Evolutionary conservation across 2,113 vertebrate species (phyloP).

Genomic region (Amblyornis subalaris): DNA sequence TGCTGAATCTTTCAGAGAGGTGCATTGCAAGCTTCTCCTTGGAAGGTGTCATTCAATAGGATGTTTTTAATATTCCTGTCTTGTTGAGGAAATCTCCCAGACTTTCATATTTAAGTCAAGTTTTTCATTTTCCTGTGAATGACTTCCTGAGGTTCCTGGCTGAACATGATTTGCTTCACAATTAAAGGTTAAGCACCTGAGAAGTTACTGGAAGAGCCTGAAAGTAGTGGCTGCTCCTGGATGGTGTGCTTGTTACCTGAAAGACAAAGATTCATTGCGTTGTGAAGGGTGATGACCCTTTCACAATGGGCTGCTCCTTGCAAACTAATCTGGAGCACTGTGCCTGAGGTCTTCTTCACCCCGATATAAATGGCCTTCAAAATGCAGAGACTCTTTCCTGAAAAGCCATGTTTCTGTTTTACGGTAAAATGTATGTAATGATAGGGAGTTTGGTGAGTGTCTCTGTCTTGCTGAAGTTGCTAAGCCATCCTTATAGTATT

Average conservation of each 20-base stretch:
- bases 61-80: neutral
- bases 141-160: neutral
- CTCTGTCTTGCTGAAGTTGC: neutral
- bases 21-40: neutral
- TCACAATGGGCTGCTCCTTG: neutral
- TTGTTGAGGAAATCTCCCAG: neutral
- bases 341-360: neutral
- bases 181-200: neutral
- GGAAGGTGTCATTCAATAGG: neutral
- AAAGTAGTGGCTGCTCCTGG: neutral
- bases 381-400: neutral
- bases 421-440: neutral
- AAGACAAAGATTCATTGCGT: neutral
- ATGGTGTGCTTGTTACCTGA: neutral
- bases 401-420: neutral
- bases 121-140: neutral
- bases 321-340: neutral
- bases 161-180: neutral
- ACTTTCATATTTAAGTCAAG: neutral
- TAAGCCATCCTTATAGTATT: neutral
- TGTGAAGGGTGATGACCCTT: neutral
- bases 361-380: neutral
- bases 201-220: neutral
- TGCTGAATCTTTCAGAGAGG: neutral
- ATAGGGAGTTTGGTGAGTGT: neutral